A percentile compares a stretch with the other conserved stretches of the same genome.
Evolutionary conservation across 2,113 vertebrate genomes (phyloP).

Genomic region (Passer domesticus): DNA sequence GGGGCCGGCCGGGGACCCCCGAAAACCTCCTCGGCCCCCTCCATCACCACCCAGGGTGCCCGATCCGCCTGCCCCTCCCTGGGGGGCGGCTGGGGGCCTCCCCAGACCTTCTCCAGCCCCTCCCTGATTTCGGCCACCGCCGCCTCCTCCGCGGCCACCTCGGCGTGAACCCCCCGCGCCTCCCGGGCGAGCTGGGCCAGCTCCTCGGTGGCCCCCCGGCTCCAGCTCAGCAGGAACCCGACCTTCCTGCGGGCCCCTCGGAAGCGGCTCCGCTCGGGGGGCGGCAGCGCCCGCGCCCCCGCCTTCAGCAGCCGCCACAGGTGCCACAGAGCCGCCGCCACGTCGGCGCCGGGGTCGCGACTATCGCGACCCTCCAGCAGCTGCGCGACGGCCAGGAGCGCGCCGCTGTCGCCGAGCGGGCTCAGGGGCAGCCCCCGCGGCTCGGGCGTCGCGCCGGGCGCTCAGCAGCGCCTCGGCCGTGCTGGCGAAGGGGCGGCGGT

Average conservation of each 20-base stretch:
- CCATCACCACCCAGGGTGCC: neutral
- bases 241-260: neutral
- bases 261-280: neutral
- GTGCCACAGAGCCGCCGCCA: neutral
- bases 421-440: neutral
- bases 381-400: neutral
- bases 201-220: neutral
- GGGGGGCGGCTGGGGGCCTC: neutral
- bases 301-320: neutral
- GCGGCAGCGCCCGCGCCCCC: neutral
- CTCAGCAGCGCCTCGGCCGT: neutral
- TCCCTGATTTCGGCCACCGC: neutral
- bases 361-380: neutral
- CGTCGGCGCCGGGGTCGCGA: neutral
- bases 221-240: neutral
- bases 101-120: neutral
- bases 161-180: neutral
- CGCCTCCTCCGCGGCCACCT: neutral
- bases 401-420: neutral
- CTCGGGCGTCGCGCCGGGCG: neutral
- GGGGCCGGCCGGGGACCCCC: accelerated
- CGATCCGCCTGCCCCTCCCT: neutral
- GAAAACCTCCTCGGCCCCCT: neutral
- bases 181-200: neutral
- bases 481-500: neutral